These are phyloP conservation scores for Thysanoteuthis rhombus DNA, from an alignment of 2,888 invertebrate genomes.

Conservation along the genomic window DNA sequence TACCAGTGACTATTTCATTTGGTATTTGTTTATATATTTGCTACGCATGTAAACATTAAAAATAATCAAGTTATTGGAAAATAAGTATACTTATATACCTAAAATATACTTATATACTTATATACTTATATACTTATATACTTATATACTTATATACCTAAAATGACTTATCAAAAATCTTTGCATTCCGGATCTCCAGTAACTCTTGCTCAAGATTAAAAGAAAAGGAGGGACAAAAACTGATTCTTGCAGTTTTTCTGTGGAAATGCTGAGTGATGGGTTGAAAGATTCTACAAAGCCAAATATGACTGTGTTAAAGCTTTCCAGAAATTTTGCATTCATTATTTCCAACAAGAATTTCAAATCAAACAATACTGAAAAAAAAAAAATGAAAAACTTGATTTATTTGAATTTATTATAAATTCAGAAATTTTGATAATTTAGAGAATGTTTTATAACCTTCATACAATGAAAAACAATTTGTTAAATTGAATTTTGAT, in stretches of 20 bases:
- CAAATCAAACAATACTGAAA: background rate
- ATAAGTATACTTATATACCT: background rate
- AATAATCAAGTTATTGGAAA: background rate
- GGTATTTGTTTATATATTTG: background rate
- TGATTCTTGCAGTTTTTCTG: conserved; percentile 12
- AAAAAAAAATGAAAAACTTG: background rate
- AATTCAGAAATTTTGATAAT: background rate
- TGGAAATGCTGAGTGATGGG: background rate
- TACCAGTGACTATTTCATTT: background rate
- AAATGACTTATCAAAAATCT: conserved; percentile 12
- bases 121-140: too few species aligned
- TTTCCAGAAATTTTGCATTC: background rate
- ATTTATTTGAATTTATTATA: background rate
- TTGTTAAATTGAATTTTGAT: background rate
- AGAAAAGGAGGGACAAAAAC: background rate
- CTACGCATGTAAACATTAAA: background rate
- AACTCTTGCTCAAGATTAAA: background rate
- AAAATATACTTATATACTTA: background rate
- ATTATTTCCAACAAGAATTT: background rate
- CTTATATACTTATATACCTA: background rate
- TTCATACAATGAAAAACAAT: background rate
- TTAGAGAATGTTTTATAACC: background rate
- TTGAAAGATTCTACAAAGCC: background rate
- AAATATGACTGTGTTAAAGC: background rate
- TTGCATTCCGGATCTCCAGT: conserved; percentile 12